A percentile compares a stretch with the other conserved stretches of the same genome.
Conservation (phyloP, 2,113 vertebrate genomes). For the Cettia cetti region DNA sequence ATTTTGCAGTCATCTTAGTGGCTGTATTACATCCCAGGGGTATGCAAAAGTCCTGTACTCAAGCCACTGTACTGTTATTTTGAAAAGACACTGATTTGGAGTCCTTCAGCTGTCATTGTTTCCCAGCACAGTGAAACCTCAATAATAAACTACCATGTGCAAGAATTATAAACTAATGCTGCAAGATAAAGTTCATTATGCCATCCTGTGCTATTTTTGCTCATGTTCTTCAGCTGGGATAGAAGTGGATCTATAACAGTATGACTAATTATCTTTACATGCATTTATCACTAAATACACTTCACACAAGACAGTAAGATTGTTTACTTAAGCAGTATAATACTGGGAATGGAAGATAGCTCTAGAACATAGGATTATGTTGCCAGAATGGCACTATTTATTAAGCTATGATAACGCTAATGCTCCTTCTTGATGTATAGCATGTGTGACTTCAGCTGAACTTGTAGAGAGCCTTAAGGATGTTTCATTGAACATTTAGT, state of each 20-base stretch:
- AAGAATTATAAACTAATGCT: neutral
- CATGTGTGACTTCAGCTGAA: slow-evolving; percentile 80
- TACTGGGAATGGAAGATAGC: slow-evolving; percentile 75
- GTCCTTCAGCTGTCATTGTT: neutral
- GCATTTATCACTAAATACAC: slow-evolving; percentile 81
- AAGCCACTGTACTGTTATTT: neutral
- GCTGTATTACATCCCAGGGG: neutral
- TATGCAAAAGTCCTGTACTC: neutral
- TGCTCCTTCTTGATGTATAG: slow-evolving; percentile 82
- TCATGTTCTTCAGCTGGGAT: neutral
- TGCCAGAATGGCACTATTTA: slow-evolving; percentile 80
- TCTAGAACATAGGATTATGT: slow-evolving; percentile 75
- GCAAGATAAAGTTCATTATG: neutral
- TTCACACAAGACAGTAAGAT: slow-evolving; percentile 76
- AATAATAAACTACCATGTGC: neutral
- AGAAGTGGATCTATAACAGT: slow-evolving; percentile 13
- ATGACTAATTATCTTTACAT: slow-evolving; percentile 70
- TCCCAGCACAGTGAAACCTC: neutral
- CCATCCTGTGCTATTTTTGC: slow-evolving; percentile 7
- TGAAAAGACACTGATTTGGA: neutral
- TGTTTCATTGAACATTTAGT: slow-evolving; percentile 85
- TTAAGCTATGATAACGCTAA: slow-evolving; percentile 82
- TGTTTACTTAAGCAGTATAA: slow-evolving; percentile 83
- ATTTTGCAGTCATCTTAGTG: neutral
- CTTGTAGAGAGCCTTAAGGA: slow-evolving; percentile 84